These are phyloP conservation scores for Alectoris magna DNA, from an alignment of 2,797 vertebrate genomes.

Conservation along the genomic window DNA sequence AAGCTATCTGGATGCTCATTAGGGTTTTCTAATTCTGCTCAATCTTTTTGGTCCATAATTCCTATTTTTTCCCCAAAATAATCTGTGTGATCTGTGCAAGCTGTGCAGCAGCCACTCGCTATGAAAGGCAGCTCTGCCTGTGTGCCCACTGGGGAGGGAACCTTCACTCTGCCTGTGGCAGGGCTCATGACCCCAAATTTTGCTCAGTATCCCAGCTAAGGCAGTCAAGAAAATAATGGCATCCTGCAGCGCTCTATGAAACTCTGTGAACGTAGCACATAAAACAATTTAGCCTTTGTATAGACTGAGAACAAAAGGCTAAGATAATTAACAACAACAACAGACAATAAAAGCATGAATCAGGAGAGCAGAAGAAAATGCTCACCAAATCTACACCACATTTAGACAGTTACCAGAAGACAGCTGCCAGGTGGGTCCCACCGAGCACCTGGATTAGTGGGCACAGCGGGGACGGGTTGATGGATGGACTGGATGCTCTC, in stretches of 20 bases:
- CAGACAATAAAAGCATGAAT: not conserved
- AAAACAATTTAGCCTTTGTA: conserved; percentile 42
- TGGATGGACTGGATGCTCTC: too few relatives aligned
- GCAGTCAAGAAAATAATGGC: not conserved
- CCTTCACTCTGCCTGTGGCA: not conserved
- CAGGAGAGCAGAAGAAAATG: not conserved
- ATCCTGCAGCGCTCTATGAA: not conserved
- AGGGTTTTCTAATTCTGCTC: not conserved
- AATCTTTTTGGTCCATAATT: not conserved
- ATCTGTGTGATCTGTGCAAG: not conserved
- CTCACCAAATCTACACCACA: not conserved
- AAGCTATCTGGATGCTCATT: conserved; percentile 22
- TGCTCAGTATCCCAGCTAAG: not conserved
- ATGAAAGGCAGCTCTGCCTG: not conserved
- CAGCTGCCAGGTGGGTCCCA: not conserved
- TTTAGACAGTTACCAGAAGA: not conserved
- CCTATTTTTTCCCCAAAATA: not conserved
- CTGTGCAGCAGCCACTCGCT: fast-evolving
- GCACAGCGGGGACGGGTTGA: too few relatives aligned
- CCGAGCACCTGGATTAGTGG: not conserved
- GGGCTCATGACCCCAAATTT: not conserved
- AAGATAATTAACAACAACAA: not conserved
- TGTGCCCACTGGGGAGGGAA: not conserved
- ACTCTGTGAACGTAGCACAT: not conserved
- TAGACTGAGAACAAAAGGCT: conserved; percentile 42